These are phyloP conservation scores for Eupithecia subfuscata DNA, from an alignment of 2,888 invertebrate species.

Conservation along the genomic window DNA sequence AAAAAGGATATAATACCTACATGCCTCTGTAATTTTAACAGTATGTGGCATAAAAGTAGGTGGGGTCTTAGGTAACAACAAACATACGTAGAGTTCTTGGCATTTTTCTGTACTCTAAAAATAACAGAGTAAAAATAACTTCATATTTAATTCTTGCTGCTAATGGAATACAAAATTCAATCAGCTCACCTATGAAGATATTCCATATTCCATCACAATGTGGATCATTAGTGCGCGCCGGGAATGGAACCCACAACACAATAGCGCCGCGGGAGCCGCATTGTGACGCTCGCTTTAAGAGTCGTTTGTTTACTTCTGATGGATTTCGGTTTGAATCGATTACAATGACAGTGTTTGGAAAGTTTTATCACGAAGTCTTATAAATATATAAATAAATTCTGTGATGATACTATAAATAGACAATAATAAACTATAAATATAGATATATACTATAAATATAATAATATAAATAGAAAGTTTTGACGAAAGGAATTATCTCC, in stretches of 20 bases:
- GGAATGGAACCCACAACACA: slow-evolving; percentile 54
- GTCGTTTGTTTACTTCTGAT: slow-evolving; percentile 29
- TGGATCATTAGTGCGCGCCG: slow-evolving; percentile 46
- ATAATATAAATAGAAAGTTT: too few relatives aligned
- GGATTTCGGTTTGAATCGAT: slow-evolving; percentile 22
- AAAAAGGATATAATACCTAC: too few relatives aligned
- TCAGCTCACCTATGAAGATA: slow-evolving; percentile 23
- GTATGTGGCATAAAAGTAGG: too few relatives aligned
- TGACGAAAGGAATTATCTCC: too few relatives aligned
- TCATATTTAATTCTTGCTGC: background rate
- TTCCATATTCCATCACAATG: slow-evolving; percentile 34
- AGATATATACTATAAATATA: too few relatives aligned
- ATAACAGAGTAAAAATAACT: background rate
- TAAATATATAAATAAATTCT: too few relatives aligned
- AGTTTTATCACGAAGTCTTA: background rate
- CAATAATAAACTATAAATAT: too few relatives aligned
- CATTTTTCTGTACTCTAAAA: too few relatives aligned
- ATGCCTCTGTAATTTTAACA: too few relatives aligned
- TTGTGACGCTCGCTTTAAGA: slow-evolving; percentile 23
- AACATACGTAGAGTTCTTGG: too few relatives aligned
- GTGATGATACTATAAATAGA: too few relatives aligned
- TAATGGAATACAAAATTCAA: slow-evolving; percentile 2
- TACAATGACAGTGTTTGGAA: background rate
- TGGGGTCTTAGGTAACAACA: too few relatives aligned
- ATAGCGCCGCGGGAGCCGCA: slow-evolving; percentile 55